phyloP scores from a whole-genome alignment of 2,113 vertebrate species.

The Epinephelus fuscoguttatus region DNA sequence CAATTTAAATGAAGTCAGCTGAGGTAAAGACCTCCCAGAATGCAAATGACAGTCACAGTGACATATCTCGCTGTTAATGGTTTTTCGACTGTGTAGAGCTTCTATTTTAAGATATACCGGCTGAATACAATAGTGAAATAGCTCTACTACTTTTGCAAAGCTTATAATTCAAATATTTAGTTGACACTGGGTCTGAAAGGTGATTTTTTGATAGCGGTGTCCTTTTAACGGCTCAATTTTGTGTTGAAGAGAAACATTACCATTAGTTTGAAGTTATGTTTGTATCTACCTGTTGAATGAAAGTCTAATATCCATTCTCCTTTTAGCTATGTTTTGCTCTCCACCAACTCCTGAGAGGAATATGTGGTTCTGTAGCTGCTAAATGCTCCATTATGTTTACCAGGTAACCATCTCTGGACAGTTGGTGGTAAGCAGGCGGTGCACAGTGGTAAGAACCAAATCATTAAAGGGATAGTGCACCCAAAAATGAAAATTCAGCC shows the following conservation, averaged over 20 bases:
- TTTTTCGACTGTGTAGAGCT: slow-evolving; percentile 7
- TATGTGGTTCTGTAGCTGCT: background rate
- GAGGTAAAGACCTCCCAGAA: slow-evolving; percentile 34
- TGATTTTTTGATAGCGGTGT: background rate
- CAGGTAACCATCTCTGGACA: too few species aligned
- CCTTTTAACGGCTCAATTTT: background rate
- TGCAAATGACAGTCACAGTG: slow-evolving; percentile 40
- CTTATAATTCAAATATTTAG: background rate
- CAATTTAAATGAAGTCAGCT: slow-evolving; percentile 25
- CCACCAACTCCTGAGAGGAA: background rate
- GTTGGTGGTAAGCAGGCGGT: too few species aligned
- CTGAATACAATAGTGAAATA: background rate
- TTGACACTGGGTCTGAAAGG: background rate
- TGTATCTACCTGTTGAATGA: too few species aligned
- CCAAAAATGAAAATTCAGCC: too few species aligned
- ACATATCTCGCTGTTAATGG: slow-evolving; percentile 11
- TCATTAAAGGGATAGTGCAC: too few species aligned
- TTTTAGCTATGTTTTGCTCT: background rate
- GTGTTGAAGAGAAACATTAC: background rate
- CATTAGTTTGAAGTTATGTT: too few species aligned
- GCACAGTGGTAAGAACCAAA: too few species aligned
- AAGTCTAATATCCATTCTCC: too few species aligned
- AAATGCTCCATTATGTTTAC: too few species aligned
- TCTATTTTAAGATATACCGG: slow-evolving; percentile 17
- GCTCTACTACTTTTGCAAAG: background rate